Evolutionary conservation across 2,888 invertebrate species (phyloP), one percentile per base, ranked within the genome.

Genomic region (Aspidiotus destructor): DNA sequence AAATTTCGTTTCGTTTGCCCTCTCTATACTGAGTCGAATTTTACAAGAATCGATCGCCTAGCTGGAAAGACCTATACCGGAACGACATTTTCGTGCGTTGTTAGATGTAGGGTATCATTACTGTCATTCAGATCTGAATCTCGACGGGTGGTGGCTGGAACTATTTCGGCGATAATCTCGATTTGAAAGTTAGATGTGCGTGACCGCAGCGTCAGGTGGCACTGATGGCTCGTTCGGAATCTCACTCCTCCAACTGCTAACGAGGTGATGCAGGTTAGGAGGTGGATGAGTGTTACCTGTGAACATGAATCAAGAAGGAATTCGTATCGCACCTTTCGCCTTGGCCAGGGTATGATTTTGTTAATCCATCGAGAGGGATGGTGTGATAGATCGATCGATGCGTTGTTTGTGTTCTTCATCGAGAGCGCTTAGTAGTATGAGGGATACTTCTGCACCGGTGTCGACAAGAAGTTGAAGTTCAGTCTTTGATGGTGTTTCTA

Each of bases 111-210:
- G n/a, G n/a, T n/a, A n/a, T n/a, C n/a, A n/a, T n/a, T n/a, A n/a
- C n/a, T n/a, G n/a, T n/a, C n/a, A n/a, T n/a, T 44, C 48, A 44
- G 48, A 44, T 44, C 48, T 44, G 48, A 44, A 44, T 44, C 48
- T 44, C 48, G 48, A 44, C 48, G 48, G 48, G 48, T 44, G 48
- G 48, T 44, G 48, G 48, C 48, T 44, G 48, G 48, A 44, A 44
- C 48, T 44, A 44, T 44, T 44, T 44, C 48, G 48, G 48, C 48
- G 48, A 44, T 44, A 13, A 44, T 44, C 48, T 44, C 48, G 48
- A 44, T 10, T 44, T 44, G 48, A 44, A 44, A 44, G 48, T 44
- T 44, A 44, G 48, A 44, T 44, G 48, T 44, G 48, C 48, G 48
- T 10, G 48, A 44, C 48, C 48, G 48, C 48, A 44, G 48, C 48